Evolutionary conservation across 1,140 invertebrate species (phyloP).

Genomic region (Saxidomus purpurata): DNA sequence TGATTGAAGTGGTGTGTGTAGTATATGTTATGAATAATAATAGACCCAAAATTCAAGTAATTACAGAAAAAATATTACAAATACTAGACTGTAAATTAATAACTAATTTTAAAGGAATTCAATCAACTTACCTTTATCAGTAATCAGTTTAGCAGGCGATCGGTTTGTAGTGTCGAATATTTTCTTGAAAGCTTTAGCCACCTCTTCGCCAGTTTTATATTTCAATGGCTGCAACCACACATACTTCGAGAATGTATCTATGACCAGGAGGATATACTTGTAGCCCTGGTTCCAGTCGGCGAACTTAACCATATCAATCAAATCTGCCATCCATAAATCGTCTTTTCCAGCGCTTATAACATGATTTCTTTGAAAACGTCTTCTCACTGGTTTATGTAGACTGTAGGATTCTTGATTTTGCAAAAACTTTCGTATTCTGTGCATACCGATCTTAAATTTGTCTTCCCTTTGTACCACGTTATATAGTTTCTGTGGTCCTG

Average conservation of each 20-base stretch:
- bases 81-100: neutral
- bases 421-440: neutral
- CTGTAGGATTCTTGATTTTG: neutral
- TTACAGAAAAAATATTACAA: neutral
- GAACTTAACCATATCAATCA: constrained; percentile 20
- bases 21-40: neutral
- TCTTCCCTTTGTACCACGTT: constrained; percentile 12
- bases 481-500: constrained; percentile 41
- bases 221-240: neutral
- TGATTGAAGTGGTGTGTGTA: neutral
- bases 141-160: constrained; percentile 6
- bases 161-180: neutral
- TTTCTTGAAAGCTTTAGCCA: neutral
- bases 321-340: constrained; percentile 37
- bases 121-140: constrained; percentile 21
- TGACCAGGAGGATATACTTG: constrained; percentile 87
- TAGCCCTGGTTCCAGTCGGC: constrained; percentile 88
- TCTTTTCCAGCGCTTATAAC: constrained; percentile 16
- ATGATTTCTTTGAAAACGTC: constrained; percentile 22
- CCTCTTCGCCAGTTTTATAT: constrained; percentile 23
- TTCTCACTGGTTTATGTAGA: constrained; percentile 10
- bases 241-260: neutral
- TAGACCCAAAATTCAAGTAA: neutral
- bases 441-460: constrained; percentile 5
- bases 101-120: neutral